Conservation (phyloP, 64 coral and sea anemone species). For the Dendrophyllia cribrosa region DNA sequence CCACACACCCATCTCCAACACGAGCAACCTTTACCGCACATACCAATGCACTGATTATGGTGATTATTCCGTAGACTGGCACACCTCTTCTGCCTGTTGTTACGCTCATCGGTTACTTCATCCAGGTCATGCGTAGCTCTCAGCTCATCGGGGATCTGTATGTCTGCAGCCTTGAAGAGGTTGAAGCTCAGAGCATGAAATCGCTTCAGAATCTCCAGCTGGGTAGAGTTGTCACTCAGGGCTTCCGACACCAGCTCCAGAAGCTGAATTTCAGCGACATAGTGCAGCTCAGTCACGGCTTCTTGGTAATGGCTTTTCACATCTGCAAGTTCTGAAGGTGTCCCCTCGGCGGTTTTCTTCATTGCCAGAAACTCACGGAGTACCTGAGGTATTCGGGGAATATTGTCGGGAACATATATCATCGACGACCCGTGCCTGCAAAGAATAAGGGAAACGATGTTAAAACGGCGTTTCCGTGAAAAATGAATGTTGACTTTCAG, state of each 20-base stretch:
- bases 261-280: neutral
- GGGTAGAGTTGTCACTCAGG: neutral
- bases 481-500: neutral
- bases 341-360: neutral
- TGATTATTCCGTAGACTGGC: slow-evolving; percentile 7
- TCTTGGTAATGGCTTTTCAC: neutral
- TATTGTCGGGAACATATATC: neutral
- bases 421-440: neutral
- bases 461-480: no score
- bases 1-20: no score
- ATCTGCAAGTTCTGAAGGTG: neutral
- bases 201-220: neutral
- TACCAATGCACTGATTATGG: slow-evolving; percentile 14
- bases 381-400: neutral
- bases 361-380: neutral
- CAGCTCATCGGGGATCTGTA: no score
- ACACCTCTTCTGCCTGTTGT: neutral
- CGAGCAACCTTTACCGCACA: slow-evolving; percentile 26
- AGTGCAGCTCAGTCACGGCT: slow-evolving; percentile 11
- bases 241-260: neutral
- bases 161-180: no score
- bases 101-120: no score
- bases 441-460: no score
- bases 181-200: slow-evolving; percentile 6
- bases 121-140: no score